Evolutionary conservation across 2,113 vertebrate species (phyloP).

Genomic region (Ophiodon elongatus): DNA sequence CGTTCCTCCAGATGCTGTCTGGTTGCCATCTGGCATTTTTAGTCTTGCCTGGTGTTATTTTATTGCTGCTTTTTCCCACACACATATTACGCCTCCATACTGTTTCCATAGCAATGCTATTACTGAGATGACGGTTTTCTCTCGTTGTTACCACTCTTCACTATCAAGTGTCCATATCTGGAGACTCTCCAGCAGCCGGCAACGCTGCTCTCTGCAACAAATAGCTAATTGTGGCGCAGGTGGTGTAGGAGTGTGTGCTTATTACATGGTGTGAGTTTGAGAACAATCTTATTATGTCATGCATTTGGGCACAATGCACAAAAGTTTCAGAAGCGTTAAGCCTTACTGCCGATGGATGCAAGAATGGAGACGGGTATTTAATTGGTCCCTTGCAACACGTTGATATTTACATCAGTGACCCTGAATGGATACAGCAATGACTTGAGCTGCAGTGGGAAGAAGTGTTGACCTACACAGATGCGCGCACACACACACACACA

Average conservation of each 20-base stretch:
- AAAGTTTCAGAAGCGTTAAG: conserved; percentile 29
- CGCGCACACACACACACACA: conserved; percentile 7
- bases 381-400: neutral
- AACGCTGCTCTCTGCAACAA: conserved; percentile 64
- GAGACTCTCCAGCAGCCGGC: conserved; percentile 70
- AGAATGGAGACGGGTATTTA: neutral
- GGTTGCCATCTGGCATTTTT: conserved; percentile 69
- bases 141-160: conserved; percentile 73
- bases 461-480: neutral
- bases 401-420: conserved; percentile 22
- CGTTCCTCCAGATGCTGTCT: conserved; percentile 68
- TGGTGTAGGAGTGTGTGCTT: conserved; percentile 64
- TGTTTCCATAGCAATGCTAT: conserved; percentile 83
- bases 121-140: conserved; percentile 68
- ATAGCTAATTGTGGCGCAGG: conserved; percentile 65
- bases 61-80: conserved; percentile 74
- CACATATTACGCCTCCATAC: conserved; percentile 79
- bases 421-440: conserved; percentile 7
- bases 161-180: conserved; percentile 79
- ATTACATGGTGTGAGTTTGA: conserved; percentile 48
- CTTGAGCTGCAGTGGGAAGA: conserved; percentile 35
- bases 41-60: conserved; percentile 67
- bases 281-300: conserved; percentile 38
- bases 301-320: conserved; percentile 8
- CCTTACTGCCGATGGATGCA: neutral